Conservation (phyloP, 2,797 vertebrate species). For the Thamnophis elegans region DNA sequence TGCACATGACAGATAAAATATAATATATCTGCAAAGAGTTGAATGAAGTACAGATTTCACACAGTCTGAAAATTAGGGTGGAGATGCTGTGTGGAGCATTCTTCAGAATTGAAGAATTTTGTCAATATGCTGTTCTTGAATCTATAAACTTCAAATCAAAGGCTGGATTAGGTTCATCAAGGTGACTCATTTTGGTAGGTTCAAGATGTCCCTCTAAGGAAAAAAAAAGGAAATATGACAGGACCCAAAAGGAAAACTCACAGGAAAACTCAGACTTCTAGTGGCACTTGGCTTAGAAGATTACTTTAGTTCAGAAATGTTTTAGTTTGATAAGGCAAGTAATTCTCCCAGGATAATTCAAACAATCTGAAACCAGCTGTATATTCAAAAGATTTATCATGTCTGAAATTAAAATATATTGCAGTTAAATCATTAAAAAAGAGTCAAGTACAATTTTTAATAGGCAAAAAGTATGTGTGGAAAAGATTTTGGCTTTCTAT, state of each 20-base stretch:
- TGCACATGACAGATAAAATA: not conserved
- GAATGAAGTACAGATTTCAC: not conserved
- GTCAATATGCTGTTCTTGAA: not conserved
- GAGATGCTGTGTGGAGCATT: not conserved
- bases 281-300: not conserved
- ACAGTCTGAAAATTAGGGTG: not conserved
- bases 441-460: not conserved
- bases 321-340: not conserved
- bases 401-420: not conserved
- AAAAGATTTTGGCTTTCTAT: not conserved
- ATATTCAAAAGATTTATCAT: not conserved
- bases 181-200: not conserved
- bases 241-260: not conserved
- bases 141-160: not conserved
- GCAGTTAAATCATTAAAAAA: not conserved
- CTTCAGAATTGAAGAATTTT: not conserved
- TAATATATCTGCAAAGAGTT: not conserved
- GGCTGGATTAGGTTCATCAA: not conserved
- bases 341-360: not conserved
- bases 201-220: not conserved
- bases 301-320: not conserved
- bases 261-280: not conserved
- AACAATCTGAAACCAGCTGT: not conserved
- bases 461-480: not conserved
- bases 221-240: not conserved